Evolutionary conservation across 2,797 vertebrate genomes (phyloP).

Genomic region (Spinibarbus caldwelli): DNA sequence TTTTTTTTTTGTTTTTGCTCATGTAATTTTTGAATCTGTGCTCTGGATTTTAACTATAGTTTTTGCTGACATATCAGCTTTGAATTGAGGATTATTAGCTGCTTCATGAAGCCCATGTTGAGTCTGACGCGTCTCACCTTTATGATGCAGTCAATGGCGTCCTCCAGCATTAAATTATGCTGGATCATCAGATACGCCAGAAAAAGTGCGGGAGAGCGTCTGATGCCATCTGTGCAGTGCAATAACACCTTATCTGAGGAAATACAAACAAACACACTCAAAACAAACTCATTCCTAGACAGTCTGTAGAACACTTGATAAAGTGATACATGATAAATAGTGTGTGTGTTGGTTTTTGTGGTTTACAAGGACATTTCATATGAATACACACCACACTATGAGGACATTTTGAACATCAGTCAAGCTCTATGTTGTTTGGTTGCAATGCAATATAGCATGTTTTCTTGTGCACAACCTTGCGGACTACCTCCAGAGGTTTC

Average conservation of each 20-base stretch:
- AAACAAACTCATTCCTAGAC: not conserved
- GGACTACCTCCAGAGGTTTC: too few relatives aligned
- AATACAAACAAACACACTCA: not conserved
- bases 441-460: too few relatives aligned
- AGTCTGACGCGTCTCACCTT: not conserved
- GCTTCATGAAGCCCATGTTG: not conserved
- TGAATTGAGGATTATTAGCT: not conserved
- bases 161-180: not conserved
- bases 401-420: too few relatives aligned
- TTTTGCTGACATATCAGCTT: not conserved
- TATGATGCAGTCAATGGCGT: not conserved
- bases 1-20: too few relatives aligned
- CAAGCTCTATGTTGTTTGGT: too few relatives aligned
- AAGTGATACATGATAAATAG: too few relatives aligned
- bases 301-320: too few relatives aligned
- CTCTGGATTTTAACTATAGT: not conserved
- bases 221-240: not conserved
- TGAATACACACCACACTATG: too few relatives aligned
- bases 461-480: too few relatives aligned
- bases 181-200: not conserved
- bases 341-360: not conserved
- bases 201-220: not conserved
- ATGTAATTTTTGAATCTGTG: too few relatives aligned
- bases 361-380: too few relatives aligned
- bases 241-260: not conserved